Evolutionary conservation across 2,888 invertebrate species (phyloP).

Genomic region (Ernsta delagoae): DNA sequence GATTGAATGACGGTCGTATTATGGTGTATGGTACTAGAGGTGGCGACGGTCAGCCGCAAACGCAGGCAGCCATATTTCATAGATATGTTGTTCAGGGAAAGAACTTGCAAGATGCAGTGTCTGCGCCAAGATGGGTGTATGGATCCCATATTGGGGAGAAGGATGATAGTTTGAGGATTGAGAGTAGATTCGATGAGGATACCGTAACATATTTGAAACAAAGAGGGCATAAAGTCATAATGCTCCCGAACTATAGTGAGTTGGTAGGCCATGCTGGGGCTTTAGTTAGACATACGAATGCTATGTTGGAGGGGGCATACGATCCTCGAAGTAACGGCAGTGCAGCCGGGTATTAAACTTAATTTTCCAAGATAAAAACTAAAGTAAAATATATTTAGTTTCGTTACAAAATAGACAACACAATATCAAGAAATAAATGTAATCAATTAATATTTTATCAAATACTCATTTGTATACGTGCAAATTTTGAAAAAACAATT

Average conservation of each 20-base stretch:
- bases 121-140: conserved; percentile 70
- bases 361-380: no score
- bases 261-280: conserved; percentile 69
- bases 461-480: no score
- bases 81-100: conserved; percentile 68
- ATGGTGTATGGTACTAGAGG: conserved; percentile 74
- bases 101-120: conserved; percentile 61
- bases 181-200: conserved; percentile 62
- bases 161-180: conserved; percentile 56
- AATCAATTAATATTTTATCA: no score
- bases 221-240: conserved; percentile 60
- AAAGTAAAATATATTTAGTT: no score
- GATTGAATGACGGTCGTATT: conserved; percentile 68
- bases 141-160: conserved; percentile 54
- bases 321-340: conserved; percentile 72
- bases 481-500: no score
- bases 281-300: conserved; percentile 65
- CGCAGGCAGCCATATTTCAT: conserved; percentile 75
- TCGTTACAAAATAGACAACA: no score
- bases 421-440: no score
- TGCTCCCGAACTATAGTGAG: conserved; percentile 57
- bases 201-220: conserved; percentile 61
- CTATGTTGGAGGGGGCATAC: conserved; percentile 71
- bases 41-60: conserved; percentile 76
- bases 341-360: conserved; percentile 72